Conservation (phyloP, 2,888 invertebrate genomes). For the Chouioia cunea region DNA sequence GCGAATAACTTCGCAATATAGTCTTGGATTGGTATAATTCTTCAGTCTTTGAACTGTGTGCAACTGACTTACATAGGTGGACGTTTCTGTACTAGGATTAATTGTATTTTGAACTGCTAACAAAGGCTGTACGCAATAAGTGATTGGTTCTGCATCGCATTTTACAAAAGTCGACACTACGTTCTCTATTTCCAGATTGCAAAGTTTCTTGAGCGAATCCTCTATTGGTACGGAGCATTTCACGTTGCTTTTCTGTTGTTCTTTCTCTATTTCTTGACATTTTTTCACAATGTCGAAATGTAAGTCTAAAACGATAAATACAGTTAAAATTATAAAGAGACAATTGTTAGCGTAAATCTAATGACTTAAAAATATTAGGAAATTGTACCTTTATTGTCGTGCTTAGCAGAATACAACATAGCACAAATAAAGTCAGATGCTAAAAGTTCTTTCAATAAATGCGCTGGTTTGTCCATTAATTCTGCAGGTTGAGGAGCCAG, state of each 20-base stretch:
- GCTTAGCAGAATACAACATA: conserved; percentile 86
- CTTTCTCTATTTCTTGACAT: conserved; percentile 79
- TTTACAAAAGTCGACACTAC: conserved; percentile 70
- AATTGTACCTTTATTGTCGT: conserved; percentile 80
- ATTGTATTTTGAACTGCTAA: conserved; percentile 87
- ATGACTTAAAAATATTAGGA: background rate
- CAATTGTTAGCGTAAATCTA: background rate
- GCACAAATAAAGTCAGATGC: conserved; percentile 83
- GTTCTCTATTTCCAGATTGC: conserved; percentile 75
- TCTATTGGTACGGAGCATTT: conserved; percentile 74
- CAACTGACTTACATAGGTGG: conserved; percentile 84
- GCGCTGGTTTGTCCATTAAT: conserved; percentile 79
- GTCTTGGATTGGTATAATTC: conserved; percentile 81
- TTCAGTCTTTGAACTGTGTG: conserved; percentile 88
- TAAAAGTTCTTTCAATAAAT: conserved; percentile 77
- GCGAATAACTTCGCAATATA: conserved; percentile 91
- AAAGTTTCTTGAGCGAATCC: conserved; percentile 74
- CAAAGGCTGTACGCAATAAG: conserved; percentile 83
- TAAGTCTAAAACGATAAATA: conserved; percentile 63
- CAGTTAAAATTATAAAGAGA: conserved; percentile 15
- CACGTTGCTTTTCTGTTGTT: conserved; percentile 73
- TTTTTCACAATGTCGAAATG: conserved; percentile 80
- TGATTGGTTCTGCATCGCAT: conserved; percentile 75
- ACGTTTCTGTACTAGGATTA: conserved; percentile 87
- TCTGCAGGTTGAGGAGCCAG: conserved; percentile 71